Evolutionary conservation across 2,113 vertebrate genomes (phyloP), one percentile per base, ranked within the genome.

Genomic region (Pelmatolapia mariae): DNA sequence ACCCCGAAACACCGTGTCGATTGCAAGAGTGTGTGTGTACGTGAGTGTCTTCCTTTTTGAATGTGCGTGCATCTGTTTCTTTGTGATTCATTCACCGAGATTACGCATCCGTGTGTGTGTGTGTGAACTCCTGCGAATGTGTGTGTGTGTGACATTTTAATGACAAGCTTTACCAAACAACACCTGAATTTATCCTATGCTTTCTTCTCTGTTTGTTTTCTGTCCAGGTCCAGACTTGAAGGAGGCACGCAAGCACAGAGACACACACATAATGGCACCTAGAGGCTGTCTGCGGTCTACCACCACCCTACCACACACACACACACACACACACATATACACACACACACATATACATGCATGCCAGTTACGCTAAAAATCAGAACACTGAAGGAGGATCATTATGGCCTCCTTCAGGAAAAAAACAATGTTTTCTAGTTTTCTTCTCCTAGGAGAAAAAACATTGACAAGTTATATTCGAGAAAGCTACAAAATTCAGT

Each of bases 191-290:
- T 79, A 89, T 87, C 63, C 57, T 52, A 36, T 43, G 47, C 86
- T 93, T 88, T 95, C 85, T 90, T 92, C 76, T 87, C 61, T 92
- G 89, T 93, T 95, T 94, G 87, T 93, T 94, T 92, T 93, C 89
- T 93, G 61, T 59, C 87, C 92, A 95, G 93, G 93, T 94, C 92
- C 94, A 95, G 92, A 95, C 91, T 89, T 82, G 94, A 93, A 88
- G 84, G 86, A 94, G 93, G 85, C 91, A 79, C 18, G 18, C 89
- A 86, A 81, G 19, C 54, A 22, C 63, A 68, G 90, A 80, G 71
- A 86, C 52, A 88, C 81, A 81, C 54, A 71, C 33, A 33, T 45
- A 54, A 81, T 11, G 88, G 89, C 91, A 93, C 90, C 90, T 83
- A 40, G 50, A 89, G 91, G 86, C 91, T 93, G 93, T 92, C 93